Percentiles rank a stretch among this genome's conserved stretches.
phyloP scores from a whole-genome alignment of 2,888 invertebrate genomes.

The Cataglyphis livida region DNA sequence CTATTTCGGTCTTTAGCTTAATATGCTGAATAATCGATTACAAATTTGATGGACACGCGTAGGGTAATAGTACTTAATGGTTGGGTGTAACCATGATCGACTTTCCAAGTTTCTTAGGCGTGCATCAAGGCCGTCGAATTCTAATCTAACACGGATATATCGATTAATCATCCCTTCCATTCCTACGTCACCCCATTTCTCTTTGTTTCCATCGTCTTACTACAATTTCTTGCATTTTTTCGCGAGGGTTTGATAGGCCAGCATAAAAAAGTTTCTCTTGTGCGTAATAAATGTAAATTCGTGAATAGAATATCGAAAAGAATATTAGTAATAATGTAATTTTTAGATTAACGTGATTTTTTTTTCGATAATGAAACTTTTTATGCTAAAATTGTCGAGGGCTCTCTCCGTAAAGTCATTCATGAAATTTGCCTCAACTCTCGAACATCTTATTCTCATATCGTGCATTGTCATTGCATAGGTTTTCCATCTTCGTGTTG shows the following conservation, averaged over 20 bases:
- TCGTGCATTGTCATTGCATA: constrained; percentile 37
- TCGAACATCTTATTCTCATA: constrained; percentile 20
- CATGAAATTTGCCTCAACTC: not conserved
- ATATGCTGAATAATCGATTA: constrained; percentile 34
- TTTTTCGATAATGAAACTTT: not conserved
- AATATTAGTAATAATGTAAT: not conserved
- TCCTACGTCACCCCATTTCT: constrained; percentile 11
- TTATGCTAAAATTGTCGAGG: not conserved
- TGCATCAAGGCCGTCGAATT: constrained; percentile 48
- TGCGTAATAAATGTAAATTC: not conserved
- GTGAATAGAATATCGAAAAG: not conserved
- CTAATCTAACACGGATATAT: constrained; percentile 42
- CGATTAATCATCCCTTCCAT: constrained; percentile 26
- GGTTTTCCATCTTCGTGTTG: constrained; percentile 49
- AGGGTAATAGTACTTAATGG: constrained; percentile 14
- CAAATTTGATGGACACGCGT: constrained; percentile 40
- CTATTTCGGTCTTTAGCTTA: constrained; percentile 13
- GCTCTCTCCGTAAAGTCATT: not conserved
- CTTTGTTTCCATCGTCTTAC: not conserved
- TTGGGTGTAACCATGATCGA: constrained; percentile 42
- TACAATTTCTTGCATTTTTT: not conserved
- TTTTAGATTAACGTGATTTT: not conserved
- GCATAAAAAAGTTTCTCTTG: not conserved
- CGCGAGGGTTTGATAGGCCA: not conserved
- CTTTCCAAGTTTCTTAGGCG: constrained; percentile 37